Conservation (phyloP, 1,140 invertebrate genomes). For the Schmidtea mediterranea region DNA sequence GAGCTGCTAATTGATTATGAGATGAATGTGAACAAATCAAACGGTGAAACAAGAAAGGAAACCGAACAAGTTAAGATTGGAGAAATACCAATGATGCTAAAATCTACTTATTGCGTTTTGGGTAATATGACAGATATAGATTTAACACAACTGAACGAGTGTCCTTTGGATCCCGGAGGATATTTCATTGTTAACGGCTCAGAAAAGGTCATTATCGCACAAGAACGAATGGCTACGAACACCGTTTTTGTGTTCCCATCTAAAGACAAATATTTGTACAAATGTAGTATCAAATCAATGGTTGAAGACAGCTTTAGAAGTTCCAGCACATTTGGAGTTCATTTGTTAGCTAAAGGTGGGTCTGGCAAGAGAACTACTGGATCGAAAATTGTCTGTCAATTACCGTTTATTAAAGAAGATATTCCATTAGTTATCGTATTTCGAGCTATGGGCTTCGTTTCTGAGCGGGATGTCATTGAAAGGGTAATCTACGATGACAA, state of each 20-base stretch:
- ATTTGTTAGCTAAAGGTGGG: conserved; percentile 32
- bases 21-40: conserved; percentile 75
- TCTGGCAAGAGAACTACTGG: conserved; percentile 88
- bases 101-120: conserved; percentile 79
- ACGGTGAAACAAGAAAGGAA: conserved; percentile 63
- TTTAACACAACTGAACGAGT: conserved; percentile 90
- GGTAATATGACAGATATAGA: conserved; percentile 80
- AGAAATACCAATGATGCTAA: too few relatives aligned
- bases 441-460: conserved; percentile 60
- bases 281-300: conserved; percentile 80
- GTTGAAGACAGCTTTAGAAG: conserved; percentile 69
- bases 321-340: conserved; percentile 47
- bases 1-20: conserved; percentile 92
- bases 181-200: too few relatives aligned
- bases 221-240: conserved; percentile 98
- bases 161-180: too few relatives aligned
- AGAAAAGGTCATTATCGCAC: conserved; percentile 57
- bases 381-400: conserved; percentile 77
- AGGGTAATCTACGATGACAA: conserved; percentile 96
- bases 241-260: conserved; percentile 86
- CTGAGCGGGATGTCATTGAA: conserved; percentile 92
- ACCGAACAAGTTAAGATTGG: conserved; percentile 94
- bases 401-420: conserved; percentile 89
- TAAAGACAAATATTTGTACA: conserved; percentile 88
- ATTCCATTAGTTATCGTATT: conserved; percentile 99